phyloP scores from a whole-genome alignment of 2,888 invertebrate genomes.

The Branchellion lobata region DNA sequence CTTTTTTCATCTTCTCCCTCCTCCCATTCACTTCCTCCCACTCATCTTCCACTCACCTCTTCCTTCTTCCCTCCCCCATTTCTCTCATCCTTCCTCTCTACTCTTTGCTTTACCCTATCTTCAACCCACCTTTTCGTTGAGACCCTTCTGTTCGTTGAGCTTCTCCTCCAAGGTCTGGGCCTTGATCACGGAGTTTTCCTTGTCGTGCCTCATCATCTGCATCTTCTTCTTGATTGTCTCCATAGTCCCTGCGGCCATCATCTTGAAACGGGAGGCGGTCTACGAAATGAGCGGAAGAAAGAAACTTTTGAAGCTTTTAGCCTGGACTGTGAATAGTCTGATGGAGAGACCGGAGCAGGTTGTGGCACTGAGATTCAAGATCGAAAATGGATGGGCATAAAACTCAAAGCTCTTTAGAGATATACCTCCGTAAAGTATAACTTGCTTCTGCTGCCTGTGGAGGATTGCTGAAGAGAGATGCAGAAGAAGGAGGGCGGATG shows the following conservation, averaged over 20 bases:
- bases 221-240: constrained; percentile 48
- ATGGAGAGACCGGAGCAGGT: background rate
- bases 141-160: constrained; percentile 43
- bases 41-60: no score
- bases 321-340: background rate
- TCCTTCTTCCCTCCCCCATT: no score
- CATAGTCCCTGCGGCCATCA: constrained; percentile 45
- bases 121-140: constrained; percentile 42
- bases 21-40: no score
- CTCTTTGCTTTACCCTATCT: no score
- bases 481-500: no score
- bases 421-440: constrained; percentile 10
- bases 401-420: background rate
- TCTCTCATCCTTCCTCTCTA: no score
- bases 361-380: background rate
- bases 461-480: no score
- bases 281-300: background rate
- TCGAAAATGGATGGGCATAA: background rate
- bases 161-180: constrained; percentile 39
- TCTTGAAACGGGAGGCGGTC: background rate
- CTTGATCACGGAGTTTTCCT: constrained; percentile 40
- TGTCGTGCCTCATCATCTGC: constrained; percentile 46
- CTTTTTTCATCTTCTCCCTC: no score
- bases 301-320: background rate
- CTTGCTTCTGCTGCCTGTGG: constrained; percentile 1